Base-by-base conservation (phyloP, 2,113 vertebrate species). In the Taxidea taxus region DNA sequence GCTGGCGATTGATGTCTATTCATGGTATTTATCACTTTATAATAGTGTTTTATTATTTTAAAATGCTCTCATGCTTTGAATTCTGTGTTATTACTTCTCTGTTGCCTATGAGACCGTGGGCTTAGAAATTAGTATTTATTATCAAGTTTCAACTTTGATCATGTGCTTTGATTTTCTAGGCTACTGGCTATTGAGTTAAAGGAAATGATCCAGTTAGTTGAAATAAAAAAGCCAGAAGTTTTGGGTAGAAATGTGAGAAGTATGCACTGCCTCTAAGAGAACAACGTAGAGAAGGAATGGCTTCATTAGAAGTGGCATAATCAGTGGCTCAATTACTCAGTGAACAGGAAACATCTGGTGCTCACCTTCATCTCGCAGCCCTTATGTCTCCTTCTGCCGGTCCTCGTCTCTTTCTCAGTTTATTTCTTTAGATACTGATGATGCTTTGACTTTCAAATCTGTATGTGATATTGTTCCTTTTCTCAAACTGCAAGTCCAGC, bases 151-250 rank as follows among this genome's bases (percentile, higher is more conserved):
- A 72, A 5, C 51, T 94, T 94, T 95, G 54, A 58, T 20, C 2
- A 29, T 20, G 3, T 81, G 13, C 75, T 96, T 96, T 89, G 60
- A 90, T 94, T 90, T 95, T 94, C 94, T 80, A 83, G 62, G 31
- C 83, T 60, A 78, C 34, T 84, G 51, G 58, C 75, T 90, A 37
- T 58, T 95, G 92, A 90, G 56, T 16, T 93, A 54, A 95, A 88
- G 68, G 23, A 87, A 94, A 75, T 89, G 42, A 75, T 91, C 47
- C 70, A 64, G 54, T 81, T 68, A 89, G 64, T 91, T 89, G 74
- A 74, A 21, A 72, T 86, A 14, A 44, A 23, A 78, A 91, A 75
- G 44, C 8, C 47, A 64, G 60, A 93, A 62, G 31, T 42, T 81
- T 87, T 92, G 31, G 31, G 20, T 72, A 75, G 56, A 81, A 94